A percentile compares a stretch with the other conserved stretches of the same genome.
Conservation (phyloP, 2,888 invertebrate genomes). For the Dryadula phaetusa region DNA sequence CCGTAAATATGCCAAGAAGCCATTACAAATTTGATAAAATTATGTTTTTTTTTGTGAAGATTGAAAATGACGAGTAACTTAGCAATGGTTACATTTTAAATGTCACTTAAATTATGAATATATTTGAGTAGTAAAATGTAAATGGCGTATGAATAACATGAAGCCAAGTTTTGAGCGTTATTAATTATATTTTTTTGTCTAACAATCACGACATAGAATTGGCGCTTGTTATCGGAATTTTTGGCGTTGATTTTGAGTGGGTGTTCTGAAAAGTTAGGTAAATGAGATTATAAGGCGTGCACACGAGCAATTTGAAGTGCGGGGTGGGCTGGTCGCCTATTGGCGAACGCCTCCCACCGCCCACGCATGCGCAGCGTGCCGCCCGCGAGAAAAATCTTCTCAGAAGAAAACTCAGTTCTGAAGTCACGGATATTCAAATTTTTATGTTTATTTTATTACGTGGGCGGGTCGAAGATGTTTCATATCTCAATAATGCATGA, state of each 20-base stretch:
- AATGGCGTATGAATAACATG: constrained; percentile 16
- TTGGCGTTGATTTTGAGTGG: constrained; percentile 47
- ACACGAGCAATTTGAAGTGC: constrained; percentile 60
- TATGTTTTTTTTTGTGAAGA: constrained; percentile 36
- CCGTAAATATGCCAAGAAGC: constrained; percentile 39
- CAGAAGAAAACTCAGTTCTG: constrained; percentile 68
- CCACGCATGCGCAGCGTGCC: constrained; percentile 73
- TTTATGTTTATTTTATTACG: constrained; percentile 66
- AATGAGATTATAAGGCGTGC: constrained; percentile 58
- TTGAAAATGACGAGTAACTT: constrained; percentile 25
- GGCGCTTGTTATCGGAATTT: constrained; percentile 41
- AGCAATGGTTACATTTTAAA: constrained; percentile 18
- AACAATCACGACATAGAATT: constrained; percentile 35
- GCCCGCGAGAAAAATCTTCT: constrained; percentile 71
- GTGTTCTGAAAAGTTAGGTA: constrained; percentile 52
- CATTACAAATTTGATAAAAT: constrained; percentile 46
- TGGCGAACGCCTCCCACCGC: constrained; percentile 84
- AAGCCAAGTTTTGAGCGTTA: constrained; percentile 8
- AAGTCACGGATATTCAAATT: constrained; percentile 55
- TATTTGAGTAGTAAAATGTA: constrained; percentile 27
- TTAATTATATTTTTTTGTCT: constrained; percentile 24
- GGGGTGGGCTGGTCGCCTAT: constrained; percentile 77
- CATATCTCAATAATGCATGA: constrained; percentile 53
- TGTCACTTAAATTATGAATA: constrained; percentile 17
- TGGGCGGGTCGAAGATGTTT: constrained; percentile 61